These are phyloP conservation scores for Ephestia elutella DNA, from an alignment of 1,140 invertebrate species.

Conservation along the genomic window DNA sequence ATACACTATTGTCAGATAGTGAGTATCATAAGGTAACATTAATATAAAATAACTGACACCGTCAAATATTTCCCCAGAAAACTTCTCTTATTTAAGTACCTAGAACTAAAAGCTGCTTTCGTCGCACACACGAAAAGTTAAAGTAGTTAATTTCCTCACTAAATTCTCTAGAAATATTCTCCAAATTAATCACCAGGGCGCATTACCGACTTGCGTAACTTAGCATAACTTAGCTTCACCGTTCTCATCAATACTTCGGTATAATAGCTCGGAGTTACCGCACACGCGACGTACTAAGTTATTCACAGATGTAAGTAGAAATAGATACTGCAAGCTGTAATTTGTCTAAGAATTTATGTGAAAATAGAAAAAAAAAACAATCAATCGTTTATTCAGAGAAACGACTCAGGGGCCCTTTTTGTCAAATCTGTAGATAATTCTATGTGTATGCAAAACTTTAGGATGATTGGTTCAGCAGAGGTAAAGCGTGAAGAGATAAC, in stretches of 20 bases:
- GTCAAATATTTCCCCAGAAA: too few species aligned
- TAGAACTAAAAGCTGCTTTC: neutral
- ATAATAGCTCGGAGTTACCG: neutral
- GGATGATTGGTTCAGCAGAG: too few species aligned
- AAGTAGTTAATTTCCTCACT: conserved; percentile 3
- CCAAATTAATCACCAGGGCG: neutral
- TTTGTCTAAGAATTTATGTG: neutral
- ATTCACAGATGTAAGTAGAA: neutral
- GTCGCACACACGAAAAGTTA: neutral
- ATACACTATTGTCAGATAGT: too few species aligned
- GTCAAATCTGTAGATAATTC: too few species aligned
- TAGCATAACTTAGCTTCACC: neutral
- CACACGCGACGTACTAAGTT: conserved; percentile 1
- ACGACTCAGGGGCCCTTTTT: too few species aligned
- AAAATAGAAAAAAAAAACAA: too few species aligned
- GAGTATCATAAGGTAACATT: too few species aligned
- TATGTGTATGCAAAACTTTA: too few species aligned
- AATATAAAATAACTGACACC: too few species aligned
- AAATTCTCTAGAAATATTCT: neutral
- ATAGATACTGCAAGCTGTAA: neutral
- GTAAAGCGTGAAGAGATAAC: too few species aligned
- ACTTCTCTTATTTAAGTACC: neutral
- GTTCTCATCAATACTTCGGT: conserved; percentile 1
- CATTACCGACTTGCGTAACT: neutral
- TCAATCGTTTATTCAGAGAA: too few species aligned